Conservation (phyloP, 2,888 invertebrate species). For the Sceliomorpha sp. region DNA sequence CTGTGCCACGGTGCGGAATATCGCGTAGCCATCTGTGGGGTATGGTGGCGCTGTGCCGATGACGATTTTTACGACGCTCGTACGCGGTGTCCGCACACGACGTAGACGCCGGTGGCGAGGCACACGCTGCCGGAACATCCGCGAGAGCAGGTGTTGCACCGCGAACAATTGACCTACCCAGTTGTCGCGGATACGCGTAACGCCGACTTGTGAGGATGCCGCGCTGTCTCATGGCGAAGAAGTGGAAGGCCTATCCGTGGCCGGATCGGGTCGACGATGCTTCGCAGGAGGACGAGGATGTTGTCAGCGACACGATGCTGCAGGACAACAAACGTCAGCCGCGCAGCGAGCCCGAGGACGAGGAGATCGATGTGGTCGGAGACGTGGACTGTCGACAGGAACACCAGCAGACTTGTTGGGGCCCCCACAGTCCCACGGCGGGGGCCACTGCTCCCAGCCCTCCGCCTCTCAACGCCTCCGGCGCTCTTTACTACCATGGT, state of each 20-base stretch:
- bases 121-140: conserved; percentile 16
- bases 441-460: conserved; percentile 84
- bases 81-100: conserved; percentile 66
- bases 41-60: conserved; percentile 71
- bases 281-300: conserved; percentile 51
- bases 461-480: conserved; percentile 77
- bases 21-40: conserved; percentile 31
- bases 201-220: conserved; percentile 84
- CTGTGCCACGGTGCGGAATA: conserved; percentile 44
- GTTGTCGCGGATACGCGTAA: conserved; percentile 9
- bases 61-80: conserved; percentile 63
- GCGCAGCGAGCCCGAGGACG: conserved; percentile 79
- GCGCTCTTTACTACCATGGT: conserved; percentile 78
- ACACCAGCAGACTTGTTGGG: conserved; percentile 84
- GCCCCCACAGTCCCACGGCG: conserved; percentile 88
- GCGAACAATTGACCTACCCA: conserved; percentile 11
- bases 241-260: conserved; percentile 94
- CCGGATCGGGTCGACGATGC: conserved; percentile 83
- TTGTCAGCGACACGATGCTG: conserved; percentile 82
- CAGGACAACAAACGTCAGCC: conserved; percentile 81
- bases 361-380: conserved; percentile 94
- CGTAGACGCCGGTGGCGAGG: conserved; percentile 68
- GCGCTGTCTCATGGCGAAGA: conserved; percentile 97
- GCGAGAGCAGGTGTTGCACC: conserved; percentile 25
- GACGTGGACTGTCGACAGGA: conserved; percentile 81